Conservation (phyloP, 2,113 vertebrate species). For the Phyllostomus hastatus region DNA sequence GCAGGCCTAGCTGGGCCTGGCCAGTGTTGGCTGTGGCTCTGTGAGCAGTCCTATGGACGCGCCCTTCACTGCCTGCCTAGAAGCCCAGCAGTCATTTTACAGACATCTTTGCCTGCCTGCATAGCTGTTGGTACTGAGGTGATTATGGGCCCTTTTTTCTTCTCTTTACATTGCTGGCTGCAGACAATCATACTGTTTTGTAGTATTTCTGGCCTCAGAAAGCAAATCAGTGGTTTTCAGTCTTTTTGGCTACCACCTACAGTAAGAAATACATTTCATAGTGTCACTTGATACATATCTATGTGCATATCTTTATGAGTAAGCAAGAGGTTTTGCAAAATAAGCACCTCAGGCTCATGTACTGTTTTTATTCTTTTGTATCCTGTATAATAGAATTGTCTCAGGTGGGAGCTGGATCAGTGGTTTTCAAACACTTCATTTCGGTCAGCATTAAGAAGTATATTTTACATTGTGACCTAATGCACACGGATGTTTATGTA, state of each 20-base stretch:
- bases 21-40: too few species aligned
- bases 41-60: neutral
- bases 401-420: neutral
- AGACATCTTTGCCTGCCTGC: rapidly evolving
- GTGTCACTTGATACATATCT: neutral
- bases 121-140: rapidly evolving
- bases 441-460: neutral
- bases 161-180: neutral
- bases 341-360: neutral
- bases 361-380: neutral
- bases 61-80: neutral
- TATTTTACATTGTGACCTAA: neutral
- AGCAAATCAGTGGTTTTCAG: neutral
- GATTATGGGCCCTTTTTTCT: too few species aligned
- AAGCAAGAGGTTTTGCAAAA: neutral
- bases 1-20: neutral
- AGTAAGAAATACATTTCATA: neutral
- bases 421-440: neutral
- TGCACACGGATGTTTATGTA: neutral
- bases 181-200: neutral
- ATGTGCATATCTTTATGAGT: neutral
- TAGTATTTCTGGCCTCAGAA: neutral
- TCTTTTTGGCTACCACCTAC: neutral
- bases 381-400: neutral
- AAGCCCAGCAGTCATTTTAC: neutral